These are phyloP conservation scores for Paedocypris sp. DNA, from an alignment of 2,113 vertebrate species.

Conservation along the genomic window DNA sequence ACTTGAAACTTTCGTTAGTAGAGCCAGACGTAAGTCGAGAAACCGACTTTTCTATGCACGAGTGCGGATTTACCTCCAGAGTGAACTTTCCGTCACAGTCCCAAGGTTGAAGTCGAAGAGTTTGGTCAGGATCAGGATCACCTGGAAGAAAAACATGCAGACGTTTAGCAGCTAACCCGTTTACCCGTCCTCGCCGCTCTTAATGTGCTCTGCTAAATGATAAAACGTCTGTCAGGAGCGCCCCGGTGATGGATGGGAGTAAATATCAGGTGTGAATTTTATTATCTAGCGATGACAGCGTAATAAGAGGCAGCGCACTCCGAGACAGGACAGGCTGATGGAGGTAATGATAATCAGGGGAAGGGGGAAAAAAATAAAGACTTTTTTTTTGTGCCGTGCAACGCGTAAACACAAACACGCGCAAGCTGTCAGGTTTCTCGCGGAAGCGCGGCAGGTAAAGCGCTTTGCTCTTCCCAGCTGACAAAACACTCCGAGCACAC, in stretches of 20 bases:
- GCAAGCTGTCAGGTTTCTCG: slow-evolving; percentile 40
- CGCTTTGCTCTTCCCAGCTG: slow-evolving; percentile 10
- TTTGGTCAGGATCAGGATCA: slow-evolving; percentile 94
- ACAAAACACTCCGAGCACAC: slow-evolving; percentile 16
- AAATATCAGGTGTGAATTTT: slow-evolving; percentile 29
- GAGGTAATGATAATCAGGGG: slow-evolving; percentile 30
- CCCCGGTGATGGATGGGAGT: slow-evolving; percentile 10
- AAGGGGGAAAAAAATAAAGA: neutral
- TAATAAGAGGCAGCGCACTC: slow-evolving; percentile 43
- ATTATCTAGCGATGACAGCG: slow-evolving; percentile 36
- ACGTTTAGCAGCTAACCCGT: slow-evolving; percentile 29
- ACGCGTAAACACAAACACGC: neutral
- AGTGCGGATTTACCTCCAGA: slow-evolving; percentile 77
- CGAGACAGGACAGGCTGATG: slow-evolving; percentile 43
- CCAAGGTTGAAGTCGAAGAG: slow-evolving; percentile 91
- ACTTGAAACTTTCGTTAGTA: too few relatives aligned
- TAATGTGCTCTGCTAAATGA: slow-evolving; percentile 20
- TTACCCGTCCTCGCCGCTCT: neutral
- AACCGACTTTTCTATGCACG: neutral
- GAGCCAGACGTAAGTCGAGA: too few relatives aligned
- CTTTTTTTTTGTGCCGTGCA: neutral
- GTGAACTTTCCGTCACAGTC: slow-evolving; percentile 87
- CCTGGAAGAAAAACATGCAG: slow-evolving; percentile 53
- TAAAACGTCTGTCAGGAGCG: slow-evolving; percentile 12
- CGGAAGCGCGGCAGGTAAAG: slow-evolving; percentile 12